Base-by-base conservation (phyloP, 2,888 invertebrate genomes). In the Electrophaes corylata region DNA sequence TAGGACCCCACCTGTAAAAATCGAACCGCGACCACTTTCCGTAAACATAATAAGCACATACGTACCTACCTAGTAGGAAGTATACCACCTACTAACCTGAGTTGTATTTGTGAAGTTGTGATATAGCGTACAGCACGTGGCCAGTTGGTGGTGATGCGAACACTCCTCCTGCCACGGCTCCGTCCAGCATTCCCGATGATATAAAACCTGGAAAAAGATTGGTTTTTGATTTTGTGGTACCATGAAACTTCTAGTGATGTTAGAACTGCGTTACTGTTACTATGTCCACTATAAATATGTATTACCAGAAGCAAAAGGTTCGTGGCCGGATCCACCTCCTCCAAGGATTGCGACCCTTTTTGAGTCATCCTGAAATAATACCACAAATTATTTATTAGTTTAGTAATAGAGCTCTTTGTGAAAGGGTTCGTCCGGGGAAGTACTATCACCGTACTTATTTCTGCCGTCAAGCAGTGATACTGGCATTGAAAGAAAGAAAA, bases 321-420 rank as follows among this genome's bases (percentile, higher is more conserved):
- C 97, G 76, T 97, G 96, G 0, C 97, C 97, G 1, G 96, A 95
- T 1, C 96, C 96, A 1, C 97, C 97, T 1, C 97, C 98, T 43
- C 95, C 94, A 4, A 97, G 84, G 37, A 93, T 69, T 18, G 93
- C 93, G 40, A 93, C 94, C 76, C 85, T 83, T 14, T 79, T 79
- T 0, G 84, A 76, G 46, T 86, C 85, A 20, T 62, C 67, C 92
- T 92, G 75, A 14, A 79, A 55, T 3, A 19, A 19, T 20, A 20
- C 0, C 20, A 20, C 5, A n/a, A n/a, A n/a, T n/a, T n/a, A n/a
- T n/a, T n/a, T n/a, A n/a, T n/a, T n/a, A n/a, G n/a, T n/a, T n/a
- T n/a, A n/a, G n/a, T n/a, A n/a, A n/a, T n/a, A n/a, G n/a, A n/a
- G n/a, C n/a, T n/a, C n/a, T n/a, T n/a, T n/a, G n/a, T n/a, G n/a